Conservation (phyloP, 2,888 invertebrate species). For the Busseola fusca region DNA sequence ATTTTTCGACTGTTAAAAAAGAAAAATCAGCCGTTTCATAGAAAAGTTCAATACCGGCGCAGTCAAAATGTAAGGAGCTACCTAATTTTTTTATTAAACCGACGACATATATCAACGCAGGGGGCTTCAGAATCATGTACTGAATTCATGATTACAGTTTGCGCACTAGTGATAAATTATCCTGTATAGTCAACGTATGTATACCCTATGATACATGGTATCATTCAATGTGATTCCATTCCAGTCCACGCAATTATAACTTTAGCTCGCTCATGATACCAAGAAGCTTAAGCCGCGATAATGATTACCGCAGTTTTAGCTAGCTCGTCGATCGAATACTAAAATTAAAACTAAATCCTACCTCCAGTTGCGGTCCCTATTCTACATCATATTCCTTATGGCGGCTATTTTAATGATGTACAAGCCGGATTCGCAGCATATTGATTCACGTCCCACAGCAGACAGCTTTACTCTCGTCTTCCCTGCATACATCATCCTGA, state of each 20-base stretch:
- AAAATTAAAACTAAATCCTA: constrained; percentile 9
- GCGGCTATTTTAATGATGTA: constrained; percentile 61
- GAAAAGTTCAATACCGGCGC: no score
- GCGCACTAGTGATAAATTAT: no score
- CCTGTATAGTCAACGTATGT: background rate
- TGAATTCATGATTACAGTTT: no score
- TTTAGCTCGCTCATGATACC: background rate
- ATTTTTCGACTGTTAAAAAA: no score
- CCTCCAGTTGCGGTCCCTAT: constrained; percentile 67
- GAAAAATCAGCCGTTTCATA: no score
- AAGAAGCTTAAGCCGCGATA: background rate
- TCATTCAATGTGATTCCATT: background rate
- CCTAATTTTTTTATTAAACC: no score
- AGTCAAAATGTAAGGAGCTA: no score
- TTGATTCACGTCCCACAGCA: constrained; percentile 7
- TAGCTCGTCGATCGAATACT: background rate
- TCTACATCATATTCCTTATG: constrained; percentile 63
- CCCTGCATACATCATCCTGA: constrained; percentile 53
- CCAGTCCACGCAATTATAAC: background rate
- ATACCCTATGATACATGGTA: background rate
- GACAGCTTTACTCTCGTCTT: constrained; percentile 52
- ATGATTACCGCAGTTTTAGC: background rate
- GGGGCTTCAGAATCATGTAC: no score
- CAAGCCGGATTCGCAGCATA: constrained; percentile 28
- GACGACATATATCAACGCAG: no score